Base-by-base conservation (phyloP, 1,140 invertebrate species). In the Frieseomelitta varia region DNA sequence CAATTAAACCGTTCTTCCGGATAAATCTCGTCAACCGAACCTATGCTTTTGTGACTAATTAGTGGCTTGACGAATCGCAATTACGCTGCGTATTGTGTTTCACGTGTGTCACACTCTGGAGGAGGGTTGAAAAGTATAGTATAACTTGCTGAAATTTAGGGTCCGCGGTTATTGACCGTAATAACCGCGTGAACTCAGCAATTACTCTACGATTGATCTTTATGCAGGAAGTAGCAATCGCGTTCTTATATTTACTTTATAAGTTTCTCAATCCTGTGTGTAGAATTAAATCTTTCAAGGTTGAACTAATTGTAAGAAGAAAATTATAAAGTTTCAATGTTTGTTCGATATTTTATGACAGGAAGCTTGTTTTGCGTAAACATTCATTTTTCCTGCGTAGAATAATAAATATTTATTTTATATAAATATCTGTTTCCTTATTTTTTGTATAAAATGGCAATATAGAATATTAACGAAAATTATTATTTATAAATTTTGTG, bases 41-140 rank as follows among this genome's bases (percentile, higher is more conserved):
- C 53, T 27, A 34, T 65, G 67, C 69, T 78, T 78, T n/a, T 17
- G 3, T 69, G 47, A 17, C 51, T 63, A 68, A 79, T 88, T 87
- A 82, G 80, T 58, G 80, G 73, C 19, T 56, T 68, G 53, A 47
- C 63, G 51, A 27, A 87, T 68, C 39, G 39, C 39, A 71, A 83
- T 55, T 78, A 69, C 39, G 30, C 51, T 24, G 51, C 17, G 27
- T 77, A 63, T 79, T 61, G 82, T 84, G 53, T 85, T 30, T 61
- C 85, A 51, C 69, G 24, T 30, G 51, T n/a, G n/a, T n/a, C n/a
- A 34, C 12, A 17, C 47, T 61, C 67, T 65, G 27, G 17, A 15
- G 61, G 24, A 34, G 61, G 30, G 53, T 47, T 34, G 67, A 47
- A 47, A 55, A 68, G 51, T 67, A 30, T 68, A 68, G 51, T 67